phyloP scores from a whole-genome alignment of 2,797 vertebrate genomes.

The Pipistrellus pygmaeus region DNA sequence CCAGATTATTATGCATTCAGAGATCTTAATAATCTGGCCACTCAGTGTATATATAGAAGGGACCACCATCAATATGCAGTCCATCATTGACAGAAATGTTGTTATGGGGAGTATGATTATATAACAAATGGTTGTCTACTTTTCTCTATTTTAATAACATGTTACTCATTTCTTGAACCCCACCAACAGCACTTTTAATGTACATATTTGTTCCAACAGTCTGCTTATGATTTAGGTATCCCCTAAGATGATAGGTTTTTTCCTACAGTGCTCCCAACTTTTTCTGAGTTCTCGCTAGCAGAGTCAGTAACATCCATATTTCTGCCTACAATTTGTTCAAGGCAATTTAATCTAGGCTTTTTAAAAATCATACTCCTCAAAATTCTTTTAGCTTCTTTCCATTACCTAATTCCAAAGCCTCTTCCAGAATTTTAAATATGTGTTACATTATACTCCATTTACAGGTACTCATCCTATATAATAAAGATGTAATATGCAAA shows the following conservation, averaged over 20 bases:
- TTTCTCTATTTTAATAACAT: background rate
- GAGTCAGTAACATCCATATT: background rate
- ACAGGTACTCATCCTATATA: background rate
- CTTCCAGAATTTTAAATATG: background rate
- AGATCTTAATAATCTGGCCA: too few relatives aligned
- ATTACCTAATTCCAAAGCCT: slow-evolving; percentile 26
- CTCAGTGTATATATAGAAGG: too few relatives aligned
- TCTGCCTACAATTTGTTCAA: background rate
- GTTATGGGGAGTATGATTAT: background rate
- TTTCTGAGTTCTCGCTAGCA: background rate
- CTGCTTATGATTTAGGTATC: background rate
- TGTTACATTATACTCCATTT: background rate
- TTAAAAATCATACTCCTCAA: background rate
- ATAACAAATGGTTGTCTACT: background rate
- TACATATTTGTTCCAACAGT: background rate
- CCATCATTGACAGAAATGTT: background rate
- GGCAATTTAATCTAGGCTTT: slow-evolving; percentile 4
- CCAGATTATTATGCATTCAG: too few relatives aligned
- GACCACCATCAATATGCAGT: background rate
- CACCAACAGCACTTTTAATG: background rate
- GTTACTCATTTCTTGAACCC: background rate
- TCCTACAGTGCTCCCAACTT: background rate
- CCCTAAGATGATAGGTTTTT: background rate
- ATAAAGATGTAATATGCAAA: too few relatives aligned
- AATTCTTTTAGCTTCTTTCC: slow-evolving; percentile 23